These are phyloP conservation scores for Patella pellucida DNA, from an alignment of 2,888 invertebrate species.

Conservation along the genomic window DNA sequence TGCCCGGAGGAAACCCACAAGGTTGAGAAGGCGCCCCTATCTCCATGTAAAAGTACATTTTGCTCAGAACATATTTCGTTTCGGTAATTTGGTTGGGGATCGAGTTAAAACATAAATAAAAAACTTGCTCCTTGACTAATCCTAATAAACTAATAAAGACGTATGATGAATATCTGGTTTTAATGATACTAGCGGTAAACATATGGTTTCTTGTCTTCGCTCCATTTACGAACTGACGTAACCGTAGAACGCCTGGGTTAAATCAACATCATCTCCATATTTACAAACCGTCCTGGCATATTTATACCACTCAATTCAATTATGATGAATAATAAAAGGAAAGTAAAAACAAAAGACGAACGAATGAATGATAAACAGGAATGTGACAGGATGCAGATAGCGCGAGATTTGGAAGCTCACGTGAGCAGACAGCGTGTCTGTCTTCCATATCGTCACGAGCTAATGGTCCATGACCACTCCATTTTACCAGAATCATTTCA, in stretches of 20 bases:
- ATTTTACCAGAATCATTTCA: conserved; percentile 6
- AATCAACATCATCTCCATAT: background rate
- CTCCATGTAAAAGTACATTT: too few relatives aligned
- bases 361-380: conserved; percentile 10
- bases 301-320: conserved; percentile 10
- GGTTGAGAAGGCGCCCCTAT: too few relatives aligned
- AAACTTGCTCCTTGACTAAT: background rate
- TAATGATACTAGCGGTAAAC: background rate
- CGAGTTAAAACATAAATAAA: too few relatives aligned
- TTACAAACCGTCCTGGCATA: conserved; percentile 3
- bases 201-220: background rate
- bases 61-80: too few relatives aligned
- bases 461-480: conserved; percentile 5
- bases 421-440: conserved; percentile 7
- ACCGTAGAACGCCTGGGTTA: background rate
- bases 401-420: conserved; percentile 6
- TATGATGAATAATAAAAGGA: conserved; percentile 9
- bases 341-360: conserved; percentile 1
- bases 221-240: conserved; percentile 4
- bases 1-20: too few relatives aligned
- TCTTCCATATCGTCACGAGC: conserved; percentile 1
- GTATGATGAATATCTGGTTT: background rate
- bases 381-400: conserved; percentile 9
- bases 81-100: too few relatives aligned
- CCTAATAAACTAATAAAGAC: background rate